Base-by-base conservation (phyloP, 2,113 vertebrate genomes). In the Chrysemys picta region DNA sequence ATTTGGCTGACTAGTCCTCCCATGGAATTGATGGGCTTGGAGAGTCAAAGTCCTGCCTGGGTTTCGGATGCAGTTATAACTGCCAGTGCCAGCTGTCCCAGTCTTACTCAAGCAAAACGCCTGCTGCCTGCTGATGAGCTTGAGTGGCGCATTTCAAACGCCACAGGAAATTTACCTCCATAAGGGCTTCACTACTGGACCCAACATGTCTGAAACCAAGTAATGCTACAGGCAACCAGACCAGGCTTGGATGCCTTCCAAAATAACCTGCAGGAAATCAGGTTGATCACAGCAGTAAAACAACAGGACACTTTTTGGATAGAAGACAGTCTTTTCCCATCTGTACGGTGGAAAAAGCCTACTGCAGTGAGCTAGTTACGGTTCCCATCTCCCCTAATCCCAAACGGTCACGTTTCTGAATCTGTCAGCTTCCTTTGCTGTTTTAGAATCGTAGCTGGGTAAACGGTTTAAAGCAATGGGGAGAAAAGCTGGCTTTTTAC, bases 61-160 rank as follows among this genome's bases (percentile, higher is more conserved):
- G 82, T 75, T 85, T 79, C 89, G 90, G 85, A 90, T 1, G 2
- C 65, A 86, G 92, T 82, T 69, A 38, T 69, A 57, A 35, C 50
- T 3, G 65, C 88, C 91, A 95, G 11, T 80, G 83, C 27, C 90
- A 90, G 90, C 95, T 94, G 87, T 21, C 75, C 84, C 84, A 0
- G 0, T 47, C 91, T 50, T 27, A 24, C 84, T 84, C 22, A 17
- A 49, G 80, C 85, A 82, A 42, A 94, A 84, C 78, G 89, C 78
- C 87, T 76, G 54, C 85, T 90, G 85, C 89, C 89, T 92, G 65
- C 5, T 4, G 1, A 80, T 87, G 10, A 88, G 24, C 91, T 31
- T 3, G 0, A 47, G 25, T 57, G 49, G 88, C 1, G 1, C 10
- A 3, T 53, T 96, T 54, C 89, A 69, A 75, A 82, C 53, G 8